Evolutionary conservation across 2,888 invertebrate species (phyloP), one percentile per base, ranked within the genome.

Genomic region (Tubulanus polymorphus): DNA sequence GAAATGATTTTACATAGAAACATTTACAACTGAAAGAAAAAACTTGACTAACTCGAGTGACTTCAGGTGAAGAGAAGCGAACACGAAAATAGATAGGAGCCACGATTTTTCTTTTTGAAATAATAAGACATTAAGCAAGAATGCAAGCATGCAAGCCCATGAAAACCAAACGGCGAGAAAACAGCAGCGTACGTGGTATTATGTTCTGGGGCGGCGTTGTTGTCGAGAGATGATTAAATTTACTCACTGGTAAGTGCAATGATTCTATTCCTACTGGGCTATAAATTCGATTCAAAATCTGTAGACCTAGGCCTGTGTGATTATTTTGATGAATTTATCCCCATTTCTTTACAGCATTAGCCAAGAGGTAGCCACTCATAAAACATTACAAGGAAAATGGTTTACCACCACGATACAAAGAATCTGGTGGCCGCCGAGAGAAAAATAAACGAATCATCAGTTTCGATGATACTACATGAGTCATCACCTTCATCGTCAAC

Each of bases 401-500:
- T 5, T 15, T 53, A 20, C 51, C 27, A n/a, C 46, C 45, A 20
- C 32, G 30, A 25, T 45, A 54, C 25, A 32, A 37, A 18, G 46
- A 45, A 25, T 15, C 48, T 30, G 53, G 56, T 1, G 53, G 56
- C 3, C 28, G 46, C 3, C 30, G 45, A n/a, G 37, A 15, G n/a
- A 48, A n/a, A 20, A 23, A 48, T 48, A 18, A 18, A 15, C 5
- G 41, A 23, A 18, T 12, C 10, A 47, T 57, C 23, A 45, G 15
- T 10, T 49, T 27, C 35, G 30, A 41, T n/a, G 62, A 59, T 37
- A 51, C 37, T 20, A 30, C 35, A 1, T 20, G 28, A n/a, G 57
- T 54, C 20, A 52, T 59, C 26, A 35, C 32, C 10, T 62, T 57
- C 32, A 51, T 56, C n/a, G 28, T 37, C 25, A 48, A 56, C 10